Conservation (phyloP, 1,140 invertebrate genomes). For the Danaus melanippus region DNA sequence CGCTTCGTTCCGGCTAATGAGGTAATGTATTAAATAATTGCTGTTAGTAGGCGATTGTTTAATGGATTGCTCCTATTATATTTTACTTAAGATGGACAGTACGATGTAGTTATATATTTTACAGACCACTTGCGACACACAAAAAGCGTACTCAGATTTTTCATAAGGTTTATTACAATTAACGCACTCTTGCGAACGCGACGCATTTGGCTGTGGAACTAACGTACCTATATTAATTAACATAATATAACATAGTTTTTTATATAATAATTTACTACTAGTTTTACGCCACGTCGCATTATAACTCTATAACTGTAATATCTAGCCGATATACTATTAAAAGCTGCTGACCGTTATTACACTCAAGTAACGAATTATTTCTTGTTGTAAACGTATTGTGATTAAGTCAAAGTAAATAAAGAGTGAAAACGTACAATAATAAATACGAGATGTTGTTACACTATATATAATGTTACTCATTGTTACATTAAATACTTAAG, state of each 20-base stretch:
- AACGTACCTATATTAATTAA: constrained; percentile 17
- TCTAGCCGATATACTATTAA: constrained; percentile 12
- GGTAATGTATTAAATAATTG: constrained; percentile 41
- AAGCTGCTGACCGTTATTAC: constrained; percentile 21
- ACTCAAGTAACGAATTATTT: constrained; percentile 44
- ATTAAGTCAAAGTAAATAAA: constrained; percentile 48
- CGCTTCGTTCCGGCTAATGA: constrained; percentile 29
- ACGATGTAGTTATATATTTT: constrained; percentile 57
- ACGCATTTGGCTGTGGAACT: constrained; percentile 56
- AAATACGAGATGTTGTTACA: constrained; percentile 56
- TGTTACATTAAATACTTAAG: constrained; percentile 60
- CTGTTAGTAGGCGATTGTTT: constrained; percentile 30
- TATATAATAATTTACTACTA: constrained; percentile 13
- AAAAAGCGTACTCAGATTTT: constrained; percentile 33
- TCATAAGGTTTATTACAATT: constrained; percentile 14
- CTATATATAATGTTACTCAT: constrained; percentile 60
- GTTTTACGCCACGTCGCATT: constrained; percentile 6
- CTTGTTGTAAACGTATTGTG: constrained; percentile 53
- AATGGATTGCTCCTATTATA: constrained; percentile 36
- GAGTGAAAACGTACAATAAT: constrained; percentile 67
- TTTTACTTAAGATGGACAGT: constrained; percentile 57
- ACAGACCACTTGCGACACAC: constrained; percentile 68
- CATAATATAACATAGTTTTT: constrained; percentile 16
- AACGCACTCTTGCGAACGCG: constrained; percentile 36
- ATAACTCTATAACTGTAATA: constrained; percentile 12